Percentiles rank a stretch among this genome's conserved stretches.
These are phyloP conservation scores for Cladopsammia gracilis DNA, from an alignment of 64 coral and sea anemone species.

Conservation along the genomic window DNA sequence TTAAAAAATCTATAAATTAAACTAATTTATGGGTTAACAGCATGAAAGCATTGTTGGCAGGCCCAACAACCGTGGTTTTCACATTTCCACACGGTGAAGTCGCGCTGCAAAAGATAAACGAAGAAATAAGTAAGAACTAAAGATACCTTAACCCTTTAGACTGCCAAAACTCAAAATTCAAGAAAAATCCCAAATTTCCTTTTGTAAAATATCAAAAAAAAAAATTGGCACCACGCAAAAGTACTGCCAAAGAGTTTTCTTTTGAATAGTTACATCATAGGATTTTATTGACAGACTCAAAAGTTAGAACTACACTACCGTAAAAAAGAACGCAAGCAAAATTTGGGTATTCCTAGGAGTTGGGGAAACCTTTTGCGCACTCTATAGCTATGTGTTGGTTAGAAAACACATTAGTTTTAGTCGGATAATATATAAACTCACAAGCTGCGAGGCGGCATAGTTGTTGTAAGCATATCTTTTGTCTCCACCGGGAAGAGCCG, in stretches of 20 bases:
- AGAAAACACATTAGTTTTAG: neutral
- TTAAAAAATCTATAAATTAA: neutral
- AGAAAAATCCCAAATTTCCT: no score
- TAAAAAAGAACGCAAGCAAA: no score
- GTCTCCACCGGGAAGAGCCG: neutral
- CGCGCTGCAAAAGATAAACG: neutral
- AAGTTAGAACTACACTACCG: no score
- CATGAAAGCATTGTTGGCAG: constrained; percentile 20
- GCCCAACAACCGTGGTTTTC: constrained; percentile 13
- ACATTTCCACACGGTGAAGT: constrained; percentile 11
- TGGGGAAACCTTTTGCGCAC: neutral
- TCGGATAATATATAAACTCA: neutral
- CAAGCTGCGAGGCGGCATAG: neutral
- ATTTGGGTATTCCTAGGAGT: neutral
- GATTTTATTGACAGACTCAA: no score
- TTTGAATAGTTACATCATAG: no score
- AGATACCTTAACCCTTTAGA: no score
- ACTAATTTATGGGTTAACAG: constrained; percentile 1
- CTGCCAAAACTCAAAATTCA: no score
- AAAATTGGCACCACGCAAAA: no score
- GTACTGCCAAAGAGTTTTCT: no score
- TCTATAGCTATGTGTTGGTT: neutral
- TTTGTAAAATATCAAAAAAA: no score
- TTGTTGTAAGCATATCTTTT: neutral
- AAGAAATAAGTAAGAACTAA: neutral